These are phyloP conservation scores for Camponotus floridanus DNA, from an alignment of 1,140 invertebrate species.

Conservation along the genomic window DNA sequence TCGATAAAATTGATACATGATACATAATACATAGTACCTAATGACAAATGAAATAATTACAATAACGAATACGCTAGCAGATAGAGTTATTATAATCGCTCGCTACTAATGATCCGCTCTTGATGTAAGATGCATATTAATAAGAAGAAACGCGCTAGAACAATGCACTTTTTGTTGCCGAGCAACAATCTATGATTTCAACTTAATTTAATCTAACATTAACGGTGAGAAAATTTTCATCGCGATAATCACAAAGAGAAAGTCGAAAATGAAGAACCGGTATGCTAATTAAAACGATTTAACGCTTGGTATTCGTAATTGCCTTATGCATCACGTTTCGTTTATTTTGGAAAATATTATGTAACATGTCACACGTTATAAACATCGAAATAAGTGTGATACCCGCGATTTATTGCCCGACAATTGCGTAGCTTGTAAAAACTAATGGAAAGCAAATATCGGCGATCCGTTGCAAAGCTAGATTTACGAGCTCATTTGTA, in stretches of 20 bases:
- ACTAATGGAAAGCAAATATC: constrained; percentile 38
- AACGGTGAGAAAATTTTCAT: constrained; percentile 47
- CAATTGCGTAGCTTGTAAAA: not conserved
- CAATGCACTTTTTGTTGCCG: constrained; percentile 22
- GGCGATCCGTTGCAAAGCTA: not conserved
- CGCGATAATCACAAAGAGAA: constrained; percentile 41
- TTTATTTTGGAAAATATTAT: not conserved
- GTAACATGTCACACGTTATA: not conserved
- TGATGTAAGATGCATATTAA: constrained; percentile 13
- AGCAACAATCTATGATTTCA: not conserved
- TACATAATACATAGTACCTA: not conserved
- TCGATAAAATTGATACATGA: not conserved
- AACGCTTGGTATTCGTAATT: not conserved
- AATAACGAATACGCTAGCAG: not conserved
- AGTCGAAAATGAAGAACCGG: constrained; percentile 25
- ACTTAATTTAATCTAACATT: constrained; percentile 2
- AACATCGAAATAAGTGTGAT: not conserved
- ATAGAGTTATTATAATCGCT: not conserved
- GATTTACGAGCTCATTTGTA: constrained; percentile 21
- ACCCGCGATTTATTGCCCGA: not conserved
- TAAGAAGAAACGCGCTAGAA: not conserved
- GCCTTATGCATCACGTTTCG: not conserved
- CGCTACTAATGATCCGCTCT: constrained; percentile 1
- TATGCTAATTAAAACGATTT: constrained; percentile 33
- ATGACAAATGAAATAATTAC: constrained; percentile 32